Evolutionary conservation across 2,113 vertebrate species (phyloP).

Genomic region (Chamaetylas fuelleborni): DNA sequence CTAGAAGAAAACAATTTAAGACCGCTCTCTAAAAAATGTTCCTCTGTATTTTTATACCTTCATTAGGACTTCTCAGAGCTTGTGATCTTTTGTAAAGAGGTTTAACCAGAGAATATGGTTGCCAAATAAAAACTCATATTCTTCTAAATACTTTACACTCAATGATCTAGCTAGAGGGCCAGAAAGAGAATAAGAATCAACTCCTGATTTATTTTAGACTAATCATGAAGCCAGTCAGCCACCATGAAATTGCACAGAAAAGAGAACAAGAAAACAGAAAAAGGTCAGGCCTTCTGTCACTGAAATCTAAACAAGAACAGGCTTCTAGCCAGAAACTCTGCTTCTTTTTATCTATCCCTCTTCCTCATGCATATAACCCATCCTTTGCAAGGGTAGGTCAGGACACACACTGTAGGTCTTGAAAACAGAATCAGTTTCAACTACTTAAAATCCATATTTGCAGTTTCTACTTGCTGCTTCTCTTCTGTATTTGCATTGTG

Average conservation of each 20-base stretch:
- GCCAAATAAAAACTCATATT: neutral
- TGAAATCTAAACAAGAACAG: slow-evolving; percentile 16
- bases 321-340: neutral
- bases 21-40: neutral
- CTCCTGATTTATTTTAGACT: slow-evolving; percentile 20
- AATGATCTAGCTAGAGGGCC: neutral
- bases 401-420: neutral
- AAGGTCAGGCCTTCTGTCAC: slow-evolving; percentile 42
- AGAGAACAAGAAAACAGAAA: slow-evolving; percentile 33
- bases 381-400: neutral
- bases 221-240: slow-evolving; percentile 28
- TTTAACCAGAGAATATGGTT: neutral
- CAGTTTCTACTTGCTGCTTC: neutral
- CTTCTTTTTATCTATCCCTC: neutral
- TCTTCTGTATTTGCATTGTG: neutral
- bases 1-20: neutral
- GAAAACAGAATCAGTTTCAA: neutral
- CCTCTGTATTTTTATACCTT: neutral
- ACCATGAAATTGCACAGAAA: slow-evolving; percentile 51
- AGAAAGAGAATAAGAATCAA: neutral
- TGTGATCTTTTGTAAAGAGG: neutral
- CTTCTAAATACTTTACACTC: neutral
- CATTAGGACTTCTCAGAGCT: neutral
- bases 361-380: neutral
- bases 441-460: neutral